These are phyloP conservation scores for Halichoerus grypus DNA, from an alignment of 2,113 vertebrate genomes.

Conservation along the genomic window DNA sequence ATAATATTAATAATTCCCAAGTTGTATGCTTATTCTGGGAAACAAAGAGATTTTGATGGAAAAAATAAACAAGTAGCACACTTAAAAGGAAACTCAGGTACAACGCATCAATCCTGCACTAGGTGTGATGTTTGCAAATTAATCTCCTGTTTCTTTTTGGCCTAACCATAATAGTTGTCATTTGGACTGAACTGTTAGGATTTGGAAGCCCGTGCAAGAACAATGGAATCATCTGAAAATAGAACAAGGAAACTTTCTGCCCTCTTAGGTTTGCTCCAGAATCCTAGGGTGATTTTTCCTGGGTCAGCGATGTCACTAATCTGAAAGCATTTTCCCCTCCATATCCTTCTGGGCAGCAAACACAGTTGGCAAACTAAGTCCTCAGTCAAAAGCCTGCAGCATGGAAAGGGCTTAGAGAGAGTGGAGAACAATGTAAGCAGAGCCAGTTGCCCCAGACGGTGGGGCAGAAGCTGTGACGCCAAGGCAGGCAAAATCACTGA, in stretches of 20 bases:
- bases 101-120: not conserved
- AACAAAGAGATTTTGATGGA: conserved; percentile 48
- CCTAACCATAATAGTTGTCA: not conserved
- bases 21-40: conserved; percentile 1
- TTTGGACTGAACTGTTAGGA: conserved; percentile 43
- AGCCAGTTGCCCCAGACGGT: not conserved
- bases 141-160: not conserved
- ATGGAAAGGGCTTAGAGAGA: not conserved
- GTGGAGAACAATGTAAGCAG: fast-evolving
- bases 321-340: conserved; percentile 11
- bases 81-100: not conserved
- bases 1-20: not conserved
- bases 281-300: not conserved
- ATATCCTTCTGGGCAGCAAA: not conserved
- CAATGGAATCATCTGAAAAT: not conserved
- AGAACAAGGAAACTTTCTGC: not conserved
- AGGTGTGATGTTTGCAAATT: not conserved
- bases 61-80: not conserved
- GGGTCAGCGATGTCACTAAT: not conserved
- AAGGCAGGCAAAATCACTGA: not conserved
- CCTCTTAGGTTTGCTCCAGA: conserved; percentile 21
- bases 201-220: not conserved
- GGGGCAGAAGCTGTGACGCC: too few species aligned
- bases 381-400: not conserved
- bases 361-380: not conserved